Evolutionary conservation across 23 tunicate genomes (phyloP).

Genomic region (Ascidia mentula): DNA sequence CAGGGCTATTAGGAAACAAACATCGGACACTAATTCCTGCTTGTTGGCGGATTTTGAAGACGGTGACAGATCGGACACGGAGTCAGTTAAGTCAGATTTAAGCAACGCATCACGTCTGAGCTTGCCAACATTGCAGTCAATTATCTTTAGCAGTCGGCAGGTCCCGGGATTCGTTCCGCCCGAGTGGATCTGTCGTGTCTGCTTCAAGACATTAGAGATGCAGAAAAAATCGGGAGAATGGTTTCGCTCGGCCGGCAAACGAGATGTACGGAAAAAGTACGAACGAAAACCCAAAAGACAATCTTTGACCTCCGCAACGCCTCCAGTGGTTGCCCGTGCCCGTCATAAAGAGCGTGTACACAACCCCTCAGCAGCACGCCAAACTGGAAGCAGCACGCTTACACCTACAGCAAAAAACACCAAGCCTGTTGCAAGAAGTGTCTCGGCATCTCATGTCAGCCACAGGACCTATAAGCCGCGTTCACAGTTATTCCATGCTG

Average conservation of each 20-base stretch:
- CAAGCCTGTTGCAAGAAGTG: background rate
- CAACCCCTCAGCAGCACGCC: background rate
- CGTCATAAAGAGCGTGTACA: background rate
- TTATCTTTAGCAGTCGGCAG: background rate
- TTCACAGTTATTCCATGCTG: background rate
- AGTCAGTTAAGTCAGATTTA: background rate
- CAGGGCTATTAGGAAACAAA: background rate
- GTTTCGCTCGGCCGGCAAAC: slow-evolving; percentile 45
- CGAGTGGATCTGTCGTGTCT: slow-evolving; percentile 70
- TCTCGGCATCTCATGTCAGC: background rate
- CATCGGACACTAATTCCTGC: background rate
- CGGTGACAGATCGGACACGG: slow-evolving; percentile 7
- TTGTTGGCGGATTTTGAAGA: too few species aligned
- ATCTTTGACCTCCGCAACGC: background rate
- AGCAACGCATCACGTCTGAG: background rate
- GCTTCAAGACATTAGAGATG: slow-evolving; percentile 53
- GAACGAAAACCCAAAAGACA: slow-evolving; percentile 5
- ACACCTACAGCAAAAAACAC: background rate
- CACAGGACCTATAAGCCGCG: background rate
- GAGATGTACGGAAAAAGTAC: slow-evolving; percentile 24
- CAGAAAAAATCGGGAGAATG: slow-evolving; percentile 75
- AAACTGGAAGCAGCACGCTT: background rate
- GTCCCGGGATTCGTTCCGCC: background rate
- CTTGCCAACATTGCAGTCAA: background rate
- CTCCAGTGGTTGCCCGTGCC: background rate